These are phyloP conservation scores for Nycticorax nycticorax DNA, from an alignment of 2,113 vertebrate species.

Conservation along the genomic window DNA sequence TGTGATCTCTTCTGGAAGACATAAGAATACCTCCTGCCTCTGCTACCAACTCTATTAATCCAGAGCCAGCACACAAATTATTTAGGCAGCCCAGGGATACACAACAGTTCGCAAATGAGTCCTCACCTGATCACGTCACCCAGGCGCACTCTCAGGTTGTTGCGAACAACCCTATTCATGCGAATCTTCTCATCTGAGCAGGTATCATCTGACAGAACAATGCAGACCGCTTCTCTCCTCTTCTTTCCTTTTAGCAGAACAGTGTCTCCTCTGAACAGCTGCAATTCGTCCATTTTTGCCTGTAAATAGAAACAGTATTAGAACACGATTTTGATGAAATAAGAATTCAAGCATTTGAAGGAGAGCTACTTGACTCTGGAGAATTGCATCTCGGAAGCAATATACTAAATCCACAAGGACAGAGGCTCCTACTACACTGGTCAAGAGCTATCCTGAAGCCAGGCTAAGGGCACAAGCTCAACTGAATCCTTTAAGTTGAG, in stretches of 20 bases:
- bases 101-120: not conserved
- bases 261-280: constrained; percentile 97
- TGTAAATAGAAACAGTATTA: constrained; percentile 33
- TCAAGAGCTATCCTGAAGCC: not conserved
- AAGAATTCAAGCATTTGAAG: not conserved
- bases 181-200: constrained; percentile 99
- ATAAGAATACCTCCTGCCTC: not conserved
- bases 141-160: constrained; percentile 94
- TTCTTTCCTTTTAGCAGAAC: constrained; percentile 98
- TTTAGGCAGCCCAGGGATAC: not conserved
- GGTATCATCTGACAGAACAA: constrained; percentile 96
- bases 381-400: not conserved
- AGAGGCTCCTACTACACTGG: not conserved
- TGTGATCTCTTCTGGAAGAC: not conserved
- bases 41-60: not conserved
- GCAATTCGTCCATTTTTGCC: constrained; percentile 98
- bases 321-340: not conserved
- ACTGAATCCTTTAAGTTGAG: not conserved
- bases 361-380: not conserved
- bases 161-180: constrained; percentile 98
- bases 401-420: not conserved
- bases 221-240: constrained; percentile 95
- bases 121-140: constrained; percentile 96
- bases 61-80: not conserved
- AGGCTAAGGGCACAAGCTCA: not conserved